Base-by-base conservation (phyloP, 2,797 vertebrate genomes). In the Crax fasciolata region DNA sequence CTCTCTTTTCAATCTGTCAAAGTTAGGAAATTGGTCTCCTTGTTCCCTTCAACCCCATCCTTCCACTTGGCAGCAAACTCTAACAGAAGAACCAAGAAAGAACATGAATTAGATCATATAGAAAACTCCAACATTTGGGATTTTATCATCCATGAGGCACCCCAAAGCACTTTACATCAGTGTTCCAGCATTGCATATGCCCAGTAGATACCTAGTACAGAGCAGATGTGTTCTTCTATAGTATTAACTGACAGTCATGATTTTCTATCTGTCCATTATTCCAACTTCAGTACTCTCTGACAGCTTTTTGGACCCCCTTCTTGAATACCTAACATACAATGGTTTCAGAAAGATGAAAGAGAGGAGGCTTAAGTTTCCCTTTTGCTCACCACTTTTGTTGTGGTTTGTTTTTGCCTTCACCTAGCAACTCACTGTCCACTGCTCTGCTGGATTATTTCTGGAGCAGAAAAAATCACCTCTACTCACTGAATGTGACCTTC, bases 1-100 rank as follows among this genome's bases (percentile, higher is more conserved):
- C 21, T 66, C 15, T 85, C n/a, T 6, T 87, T 85, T 92, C 70
- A 81, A 90, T 25, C 44, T 92, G 30, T 86, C 71, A 76, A 92
- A 89, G 54, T 74, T 51, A 85, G 61, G 93, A 81, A 78, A 75
- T 75, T 2, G 4, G 44, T 72, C 21, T 75, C 35, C 27, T 20
- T 11, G 2, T 78, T 87, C 25, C 15, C 41, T 84, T 65, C 76
- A 81, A 15, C 12, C 24, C 11, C 8, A 5, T 66, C 57, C 39
- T 91, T 86, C 32, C 59, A 65, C 57, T 80, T 81, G 62, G 13
- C 55, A 85, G 13, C 41, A 92, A 95, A 92, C 61, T 46, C 24
- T 90, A 32, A 62, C 7, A 10, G 52, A 82, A 73, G 66, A 62
- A 28, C 24, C 1, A 63, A 83, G 79, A 58, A 71, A 9, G 4